Base-by-base conservation (phyloP, 2,113 vertebrate genomes). In the Pholis gunnellus region DNA sequence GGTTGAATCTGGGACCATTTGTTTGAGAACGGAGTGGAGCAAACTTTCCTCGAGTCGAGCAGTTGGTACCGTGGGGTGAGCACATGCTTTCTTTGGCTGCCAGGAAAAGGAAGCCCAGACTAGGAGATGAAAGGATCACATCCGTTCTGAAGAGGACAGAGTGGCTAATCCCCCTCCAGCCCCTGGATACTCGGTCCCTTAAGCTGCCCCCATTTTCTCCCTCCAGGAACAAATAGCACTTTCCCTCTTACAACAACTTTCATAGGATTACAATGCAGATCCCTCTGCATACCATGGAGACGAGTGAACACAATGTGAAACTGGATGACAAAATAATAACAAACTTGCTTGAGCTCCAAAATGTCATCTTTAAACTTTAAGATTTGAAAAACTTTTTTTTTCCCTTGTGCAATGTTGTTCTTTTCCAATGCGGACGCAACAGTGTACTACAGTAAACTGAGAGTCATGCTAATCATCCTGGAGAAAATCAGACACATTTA, bases 251-350 rank as follows among this genome's bases (percentile, higher is more conserved):
- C 87, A 83, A 90, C 88, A 91, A 91, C 90, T 94, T 94, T 93
- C 81, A 86, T 56, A 87, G 94, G 95, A 95, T 95, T 96, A 95
- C 90, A 93, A 90, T 92, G 91, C 91, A 94, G 93, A 95, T 93
- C 91, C 94, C 44, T 68, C 29, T 80, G 84, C 82, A 71, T 85
- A 82, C 91, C 85, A 78, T 68, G 82, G 90, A 88, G 89, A 92
- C 75, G 0, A 11, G 74, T 20, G 44, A 82, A 74, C 85, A 89
- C 85, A 93, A 91, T 82, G 85, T 76, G 86, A 82, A 83, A 78
- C 79, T 69, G 89, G 90, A 90, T 81, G 72, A 84, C 77, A 82
- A 87, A 86, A 90, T 88, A 88, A 88, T 86, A 75, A 88, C 74
- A 88, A 88, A 92, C 86, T 89, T 65, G 82, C 76, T 88, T 80